phyloP scores from a whole-genome alignment of 2,888 invertebrate species.

The Lycocerus yunnanus region DNA sequence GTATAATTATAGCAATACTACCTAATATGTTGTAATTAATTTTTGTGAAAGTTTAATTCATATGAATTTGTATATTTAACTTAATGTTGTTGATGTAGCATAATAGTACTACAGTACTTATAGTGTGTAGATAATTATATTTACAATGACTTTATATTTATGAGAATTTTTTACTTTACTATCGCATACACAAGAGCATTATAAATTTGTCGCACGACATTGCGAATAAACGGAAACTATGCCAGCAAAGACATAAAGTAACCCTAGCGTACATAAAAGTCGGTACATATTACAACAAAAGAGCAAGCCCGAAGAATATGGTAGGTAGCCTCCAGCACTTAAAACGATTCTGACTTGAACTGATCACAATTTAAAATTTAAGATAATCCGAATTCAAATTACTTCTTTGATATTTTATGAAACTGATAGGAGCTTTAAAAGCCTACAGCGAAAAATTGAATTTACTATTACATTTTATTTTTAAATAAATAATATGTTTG shows the following conservation, averaged over 20 bases:
- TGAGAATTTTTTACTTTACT: slow-evolving; percentile 26
- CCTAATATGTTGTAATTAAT: too few relatives aligned
- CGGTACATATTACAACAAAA: slow-evolving; percentile 34
- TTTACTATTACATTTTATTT: slow-evolving; percentile 6
- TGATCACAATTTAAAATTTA: slow-evolving; percentile 28
- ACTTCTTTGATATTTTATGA: slow-evolving; percentile 24
- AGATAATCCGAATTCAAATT: slow-evolving; percentile 29
- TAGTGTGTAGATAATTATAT: neutral
- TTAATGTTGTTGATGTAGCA: neutral
- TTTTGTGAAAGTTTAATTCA: neutral
- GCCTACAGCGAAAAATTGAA: slow-evolving; percentile 13
- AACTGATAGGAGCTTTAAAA: slow-evolving; percentile 19
- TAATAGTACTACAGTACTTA: neutral
- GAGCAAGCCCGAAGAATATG: slow-evolving; percentile 28
- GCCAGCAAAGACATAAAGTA: slow-evolving; percentile 33
- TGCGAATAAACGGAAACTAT: slow-evolving; percentile 33
- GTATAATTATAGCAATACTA: too few relatives aligned
- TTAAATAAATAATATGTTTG: neutral
- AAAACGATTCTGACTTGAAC: slow-evolving; percentile 27
- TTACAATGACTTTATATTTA: slow-evolving; percentile 12
- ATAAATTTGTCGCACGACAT: slow-evolving; percentile 33
- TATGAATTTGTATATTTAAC: neutral
- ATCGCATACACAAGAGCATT: slow-evolving; percentile 28
- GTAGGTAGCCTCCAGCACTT: slow-evolving; percentile 21
- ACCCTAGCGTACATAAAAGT: slow-evolving; percentile 35